Base-by-base conservation (phyloP, 2,888 invertebrate genomes). In the Hirtodrosophila duncani region DNA sequence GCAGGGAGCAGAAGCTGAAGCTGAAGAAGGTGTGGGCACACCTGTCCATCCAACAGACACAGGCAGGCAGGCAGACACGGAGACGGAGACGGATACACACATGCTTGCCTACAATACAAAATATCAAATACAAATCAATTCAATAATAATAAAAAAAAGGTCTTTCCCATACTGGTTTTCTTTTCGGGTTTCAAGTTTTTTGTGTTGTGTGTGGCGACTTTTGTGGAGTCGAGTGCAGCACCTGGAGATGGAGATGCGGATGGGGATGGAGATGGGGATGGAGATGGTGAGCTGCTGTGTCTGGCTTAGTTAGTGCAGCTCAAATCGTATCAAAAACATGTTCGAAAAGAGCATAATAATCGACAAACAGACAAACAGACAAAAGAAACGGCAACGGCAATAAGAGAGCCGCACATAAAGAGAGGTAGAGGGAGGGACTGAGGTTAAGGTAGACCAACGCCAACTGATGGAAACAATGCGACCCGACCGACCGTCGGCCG, bases 261-360 rank as follows among this genome's bases (percentile, higher is more conserved):
- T n/a, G n/a, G 13, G 17, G 20, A 16, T 31, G 37, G 33, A 30
- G 43, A 41, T 7, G 23, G 23, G 23, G 3, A 7, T 23, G 23
- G 23, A 9, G 27, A 9, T 27, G 27, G 11, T 33, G 43, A 38
- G 44, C 24, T 44, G 31, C 48, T 18, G 21, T 39, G 38, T 26
- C 31, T 57, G 63, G 56, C 49, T 63, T 65, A 67, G 65, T 67
- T 67, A 63, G 63, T 58, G 65, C 68, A 65, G 56, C 59, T 50
- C 71, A 63, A 63, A 70, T 63, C 56, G 67, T 56, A 71, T 56
- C 50, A 49, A 61, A 77, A 71, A n/a, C 61, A 64, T 71, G 68
- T 77, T 77, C 53, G 68, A 77, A 67, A 62, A 58, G 63, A 62
- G 69, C 68, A 62, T 70, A 67, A 71, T 71, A n/a, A n/a, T n/a